Base-by-base conservation (phyloP, 2,797 vertebrate genomes). In the Eurystomus glaucurus region DNA sequence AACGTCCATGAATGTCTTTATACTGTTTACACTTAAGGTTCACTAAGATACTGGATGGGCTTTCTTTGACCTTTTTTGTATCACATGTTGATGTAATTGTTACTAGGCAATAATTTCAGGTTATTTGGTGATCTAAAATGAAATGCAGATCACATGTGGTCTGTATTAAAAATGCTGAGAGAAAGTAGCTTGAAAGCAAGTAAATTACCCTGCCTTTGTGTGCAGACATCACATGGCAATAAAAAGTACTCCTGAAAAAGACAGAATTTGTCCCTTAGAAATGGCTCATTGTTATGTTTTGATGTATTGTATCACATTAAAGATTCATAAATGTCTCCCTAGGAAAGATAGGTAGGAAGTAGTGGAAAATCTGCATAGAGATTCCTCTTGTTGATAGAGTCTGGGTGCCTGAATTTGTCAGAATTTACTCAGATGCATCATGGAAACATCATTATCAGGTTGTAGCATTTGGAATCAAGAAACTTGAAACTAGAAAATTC, bases 241-340 rank as follows among this genome's bases (percentile, higher is more conserved):
- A 81, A 84, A 85, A 74, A 33, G 62, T 88, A 41, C 87, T 96
- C 85, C 93, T 78, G 39, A 96, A 96, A 94, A 86, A 91, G 64
- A 94, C 58, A 88, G 54, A 94, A 92, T 96, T 89, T 90, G 60
- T 96, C 79, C 94, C 83, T 90, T 97, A 94, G 83, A 97, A 96
- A 93, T 82, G 57, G 85, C 37, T 98, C 66, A 39, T 90, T 96
- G 83, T 94, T 97, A 95, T 66, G 48, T 91, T 97, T 96, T 92
- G 89, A 94, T 60, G 74, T 93, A 79, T 81, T 97, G 93, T 82
- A 92, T 97, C 95, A 96, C 23, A 35, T 96, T 96, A 98, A 97
- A 97, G 75, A 96, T 96, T 97, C 78, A 92, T 97, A 96, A 97
- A 95, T 92, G 77, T 95, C 92, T 90, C 43, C 81, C 94, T 68